Evolutionary conservation across 2,797 vertebrate species (phyloP), one percentile per base, ranked within the genome.

Genomic region (Dallia pectoralis): DNA sequence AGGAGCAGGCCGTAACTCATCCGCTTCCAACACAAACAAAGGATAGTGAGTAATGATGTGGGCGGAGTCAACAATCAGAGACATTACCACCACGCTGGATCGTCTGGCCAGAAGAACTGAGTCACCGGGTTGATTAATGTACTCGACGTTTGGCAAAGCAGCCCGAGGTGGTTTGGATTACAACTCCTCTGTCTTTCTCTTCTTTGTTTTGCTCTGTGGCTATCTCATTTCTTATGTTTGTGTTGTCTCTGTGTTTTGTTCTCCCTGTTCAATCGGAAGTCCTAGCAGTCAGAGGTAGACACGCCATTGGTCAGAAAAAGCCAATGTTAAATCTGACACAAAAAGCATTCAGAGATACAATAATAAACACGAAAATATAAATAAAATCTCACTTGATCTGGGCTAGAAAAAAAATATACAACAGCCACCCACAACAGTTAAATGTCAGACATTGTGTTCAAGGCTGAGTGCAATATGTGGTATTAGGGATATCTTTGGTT

Each of bases 21-120:
- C 12, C 44, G 63, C 72, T 65, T 59, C 48, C 22, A 77, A 74
- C 53, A 77, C 61, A 66, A 62, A 49, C 74, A 69, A 64, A 80
- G 81, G 40, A 19, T 47, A 72, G 67, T 49, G n/a, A 65, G 40
- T 68, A 69, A 76, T 48, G 79, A 74, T 48, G 75, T 66, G 36
- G 29, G 70, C 32, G 62, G 74, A 49, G n/a, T 6, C 61, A 71
- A 66, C 51, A 29, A 65, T 65, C 69, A 1, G 59, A 77, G 81
- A 85, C 82, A 85, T 82, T 80, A 82, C 73, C 49, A 53, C 77
- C 77, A 79, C 80, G 80, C 74, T 48, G 8, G 33, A 30, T 32
- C 36, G 66, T 82, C 67, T 79, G 77, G 82, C 64, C 33, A 25
- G 53, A n/a, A n/a, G 36, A 27, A 65, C 74, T 69, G 84, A 62